phyloP scores from a whole-genome alignment of 2,797 vertebrate species.

The Phaenicophaeus curvirostris region DNA sequence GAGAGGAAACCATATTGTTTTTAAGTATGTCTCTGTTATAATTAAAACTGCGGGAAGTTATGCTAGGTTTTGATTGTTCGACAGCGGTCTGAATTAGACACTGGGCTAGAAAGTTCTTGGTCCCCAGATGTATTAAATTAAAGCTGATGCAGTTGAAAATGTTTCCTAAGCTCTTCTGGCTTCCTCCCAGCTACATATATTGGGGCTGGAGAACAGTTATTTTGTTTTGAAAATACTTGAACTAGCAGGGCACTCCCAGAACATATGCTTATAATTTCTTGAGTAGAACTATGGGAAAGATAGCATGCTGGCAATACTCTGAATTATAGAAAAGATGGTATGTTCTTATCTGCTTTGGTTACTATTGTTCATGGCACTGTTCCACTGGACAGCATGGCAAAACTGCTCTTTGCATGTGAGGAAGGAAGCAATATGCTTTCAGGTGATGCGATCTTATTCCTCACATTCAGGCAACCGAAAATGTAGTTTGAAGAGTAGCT shows the following conservation, averaged over 20 bases:
- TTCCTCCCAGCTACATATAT: constrained; percentile 1
- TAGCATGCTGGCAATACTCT: not conserved
- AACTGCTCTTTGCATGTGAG: not conserved
- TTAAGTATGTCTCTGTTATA: constrained; percentile 59
- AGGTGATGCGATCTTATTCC: not conserved
- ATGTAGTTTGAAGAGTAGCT: not conserved
- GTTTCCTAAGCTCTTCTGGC: constrained; percentile 20
- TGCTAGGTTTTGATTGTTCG: constrained; percentile 52
- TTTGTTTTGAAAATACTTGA: constrained; percentile 37
- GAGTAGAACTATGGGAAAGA: not conserved
- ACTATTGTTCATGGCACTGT: not conserved
- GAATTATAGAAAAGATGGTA: not conserved
- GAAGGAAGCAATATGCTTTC: not conserved
- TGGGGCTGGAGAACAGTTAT: constrained; percentile 33
- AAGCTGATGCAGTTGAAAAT: constrained; percentile 43
- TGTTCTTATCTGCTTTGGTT: constrained; percentile 4
- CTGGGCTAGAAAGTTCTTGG: constrained; percentile 16
- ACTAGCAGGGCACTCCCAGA: constrained; percentile 2
- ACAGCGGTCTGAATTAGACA: constrained; percentile 42
- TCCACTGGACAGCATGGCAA: not conserved
- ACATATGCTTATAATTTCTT: constrained; percentile 22
- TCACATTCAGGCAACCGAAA: not conserved
- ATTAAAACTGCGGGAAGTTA: constrained; percentile 61
- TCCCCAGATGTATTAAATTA: constrained; percentile 47
- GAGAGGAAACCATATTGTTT: constrained; percentile 63